These are phyloP conservation scores for Cancer borealis DNA, from an alignment of 2,888 invertebrate genomes.

Conservation along the genomic window DNA sequence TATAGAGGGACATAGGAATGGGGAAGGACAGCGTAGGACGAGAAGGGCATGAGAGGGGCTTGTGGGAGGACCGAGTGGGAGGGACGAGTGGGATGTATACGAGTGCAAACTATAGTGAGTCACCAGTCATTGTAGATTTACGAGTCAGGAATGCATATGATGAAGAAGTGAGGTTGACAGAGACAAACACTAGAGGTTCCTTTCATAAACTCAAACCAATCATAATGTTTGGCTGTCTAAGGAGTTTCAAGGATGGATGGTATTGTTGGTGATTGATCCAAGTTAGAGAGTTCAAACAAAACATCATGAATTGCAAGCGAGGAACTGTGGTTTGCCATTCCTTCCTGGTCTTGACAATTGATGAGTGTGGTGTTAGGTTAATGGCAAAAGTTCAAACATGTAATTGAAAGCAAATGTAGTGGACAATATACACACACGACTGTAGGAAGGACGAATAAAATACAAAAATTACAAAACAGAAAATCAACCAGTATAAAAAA, in stretches of 20 bases:
- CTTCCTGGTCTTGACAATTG: no score
- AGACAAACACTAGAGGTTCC: background rate
- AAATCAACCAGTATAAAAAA: no score
- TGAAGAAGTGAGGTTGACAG: background rate
- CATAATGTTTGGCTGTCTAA: background rate
- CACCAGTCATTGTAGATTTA: slow-evolving; percentile 7
- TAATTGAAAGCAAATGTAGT: no score
- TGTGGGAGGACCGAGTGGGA: no score
- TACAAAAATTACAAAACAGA: no score
- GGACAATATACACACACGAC: no score
- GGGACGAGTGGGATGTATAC: slow-evolving; percentile 7
- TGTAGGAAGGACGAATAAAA: no score
- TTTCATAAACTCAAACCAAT: background rate
- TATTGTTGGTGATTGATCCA: background rate
- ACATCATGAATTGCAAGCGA: no score
- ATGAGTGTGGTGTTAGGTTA: no score
- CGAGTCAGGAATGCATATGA: background rate
- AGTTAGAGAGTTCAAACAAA: no score
- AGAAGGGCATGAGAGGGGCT: background rate
- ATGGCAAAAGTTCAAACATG: no score
- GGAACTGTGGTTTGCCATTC: no score
- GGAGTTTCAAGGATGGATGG: background rate
- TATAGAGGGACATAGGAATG: slow-evolving; percentile 22
- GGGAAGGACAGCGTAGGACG: slow-evolving; percentile 7
- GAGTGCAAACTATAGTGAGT: background rate